phyloP scores from a whole-genome alignment of 2,888 invertebrate species.

The Argynnis bischoffii region DNA sequence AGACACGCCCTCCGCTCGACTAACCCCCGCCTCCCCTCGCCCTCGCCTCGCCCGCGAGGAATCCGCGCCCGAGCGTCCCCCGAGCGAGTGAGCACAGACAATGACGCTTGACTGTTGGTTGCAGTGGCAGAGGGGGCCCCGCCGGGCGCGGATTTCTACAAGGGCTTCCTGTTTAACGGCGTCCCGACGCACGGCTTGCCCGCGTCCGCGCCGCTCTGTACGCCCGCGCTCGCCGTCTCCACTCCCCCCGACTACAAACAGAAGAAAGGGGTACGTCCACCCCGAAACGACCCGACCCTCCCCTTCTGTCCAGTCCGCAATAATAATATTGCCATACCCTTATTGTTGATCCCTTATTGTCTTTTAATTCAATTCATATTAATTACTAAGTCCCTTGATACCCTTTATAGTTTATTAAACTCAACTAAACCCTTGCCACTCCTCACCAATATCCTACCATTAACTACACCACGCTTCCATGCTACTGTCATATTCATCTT shows the following conservation, averaged over 20 bases:
- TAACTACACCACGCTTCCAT: no score
- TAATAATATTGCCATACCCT: not conserved
- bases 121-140: conserved; percentile 91
- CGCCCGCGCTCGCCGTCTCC: conserved; percentile 53
- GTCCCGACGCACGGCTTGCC: conserved; percentile 63
- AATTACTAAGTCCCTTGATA: no score
- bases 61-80: conserved; percentile 71
- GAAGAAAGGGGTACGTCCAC: conserved; percentile 79
- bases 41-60: conserved; percentile 50
- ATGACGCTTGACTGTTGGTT: conserved; percentile 75
- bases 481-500: no score
- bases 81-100: conserved; percentile 49
- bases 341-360: no score
- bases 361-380: no score
- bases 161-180: conserved; percentile 91
- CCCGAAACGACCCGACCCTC: conserved; percentile 41
- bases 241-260: conserved; percentile 72
- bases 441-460: no score
- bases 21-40: conserved; percentile 44
- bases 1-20: conserved; percentile 47
- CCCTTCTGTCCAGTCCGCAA: conserved; percentile 14
- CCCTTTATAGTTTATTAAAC: no score
- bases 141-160: conserved; percentile 93
- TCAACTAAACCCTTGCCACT: no score
- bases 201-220: conserved; percentile 51